Percentiles rank a stretch among this genome's conserved stretches.
These are phyloP conservation scores for Pentamera pediparva DNA, from an alignment of 53 echinoderm and acorn worm species.

Conservation along the genomic window DNA sequence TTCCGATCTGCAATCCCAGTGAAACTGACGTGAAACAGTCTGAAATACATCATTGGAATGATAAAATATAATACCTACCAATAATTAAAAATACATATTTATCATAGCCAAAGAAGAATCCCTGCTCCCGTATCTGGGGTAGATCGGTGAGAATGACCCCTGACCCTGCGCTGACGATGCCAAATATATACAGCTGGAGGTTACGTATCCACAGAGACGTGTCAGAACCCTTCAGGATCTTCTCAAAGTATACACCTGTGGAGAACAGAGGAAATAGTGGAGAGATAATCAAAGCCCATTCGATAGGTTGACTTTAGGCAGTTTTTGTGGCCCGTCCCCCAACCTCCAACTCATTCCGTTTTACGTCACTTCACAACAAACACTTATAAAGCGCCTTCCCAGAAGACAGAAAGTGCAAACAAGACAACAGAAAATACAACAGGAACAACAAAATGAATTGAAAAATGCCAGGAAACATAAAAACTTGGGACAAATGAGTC, in stretches of 20 bases:
- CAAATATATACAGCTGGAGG: slow-evolving; percentile 95
- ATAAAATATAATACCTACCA: slow-evolving; percentile 49
- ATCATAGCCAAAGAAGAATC: slow-evolving; percentile 83
- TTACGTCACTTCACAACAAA: too few species aligned
- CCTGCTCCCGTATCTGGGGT: slow-evolving; percentile 50
- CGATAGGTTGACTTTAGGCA: too few species aligned
- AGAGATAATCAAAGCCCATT: too few species aligned
- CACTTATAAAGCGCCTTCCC: too few species aligned
- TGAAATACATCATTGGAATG: neutral
- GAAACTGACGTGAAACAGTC: neutral
- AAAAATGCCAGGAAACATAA: too few species aligned
- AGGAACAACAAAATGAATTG: too few species aligned
- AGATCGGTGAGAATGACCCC: slow-evolving; percentile 73
- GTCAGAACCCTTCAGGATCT: slow-evolving; percentile 88
- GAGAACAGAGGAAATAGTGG: neutral
- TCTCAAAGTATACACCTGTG: slow-evolving; percentile 99
- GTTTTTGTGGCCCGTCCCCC: too few species aligned
- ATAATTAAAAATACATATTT: slow-evolving; percentile 64
- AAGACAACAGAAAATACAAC: too few species aligned
- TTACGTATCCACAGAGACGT: slow-evolving; percentile 94
- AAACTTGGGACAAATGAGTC: too few species aligned
- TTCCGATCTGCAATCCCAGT: too few species aligned
- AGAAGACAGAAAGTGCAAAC: too few species aligned
- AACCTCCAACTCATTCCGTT: too few species aligned
- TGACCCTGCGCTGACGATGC: slow-evolving; percentile 69